Conservation (phyloP, 2,888 invertebrate species). For the Limnephilus rhombicus region DNA sequence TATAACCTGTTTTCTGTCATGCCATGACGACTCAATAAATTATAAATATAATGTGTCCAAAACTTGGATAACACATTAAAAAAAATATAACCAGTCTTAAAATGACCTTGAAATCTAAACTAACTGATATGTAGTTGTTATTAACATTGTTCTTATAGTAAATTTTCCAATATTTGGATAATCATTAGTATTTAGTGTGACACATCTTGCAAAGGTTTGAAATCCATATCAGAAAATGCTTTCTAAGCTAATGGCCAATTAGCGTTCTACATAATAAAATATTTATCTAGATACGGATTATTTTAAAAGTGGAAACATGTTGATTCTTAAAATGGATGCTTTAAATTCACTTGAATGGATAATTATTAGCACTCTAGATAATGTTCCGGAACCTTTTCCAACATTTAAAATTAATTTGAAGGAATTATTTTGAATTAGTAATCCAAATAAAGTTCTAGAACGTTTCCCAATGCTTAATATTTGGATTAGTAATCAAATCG, state of each 20-base stretch:
- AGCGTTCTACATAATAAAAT: not conserved
- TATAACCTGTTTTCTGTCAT: not conserved
- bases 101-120: not conserved
- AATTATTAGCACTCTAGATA: not conserved
- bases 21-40: not conserved
- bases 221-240: not conserved
- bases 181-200: not conserved
- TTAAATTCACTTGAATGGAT: not conserved
- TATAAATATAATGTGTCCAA: not conserved
- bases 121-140: not conserved
- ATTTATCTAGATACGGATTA: not conserved
- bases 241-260: not conserved
- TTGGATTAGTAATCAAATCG: too few relatives aligned
- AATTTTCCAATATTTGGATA: not conserved
- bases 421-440: not conserved
- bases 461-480: not conserved
- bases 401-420: not conserved
- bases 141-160: not conserved
- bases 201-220: not conserved
- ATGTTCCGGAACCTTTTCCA: not conserved
- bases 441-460: not conserved
- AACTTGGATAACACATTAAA: not conserved
- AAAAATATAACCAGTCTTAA: not conserved
- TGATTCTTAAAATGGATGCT: not conserved
- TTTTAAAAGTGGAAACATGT: not conserved